Evolutionary conservation across 2,888 invertebrate genomes (phyloP), one percentile per base, ranked within the genome.

Genomic region (Priocnemis perturbator): DNA sequence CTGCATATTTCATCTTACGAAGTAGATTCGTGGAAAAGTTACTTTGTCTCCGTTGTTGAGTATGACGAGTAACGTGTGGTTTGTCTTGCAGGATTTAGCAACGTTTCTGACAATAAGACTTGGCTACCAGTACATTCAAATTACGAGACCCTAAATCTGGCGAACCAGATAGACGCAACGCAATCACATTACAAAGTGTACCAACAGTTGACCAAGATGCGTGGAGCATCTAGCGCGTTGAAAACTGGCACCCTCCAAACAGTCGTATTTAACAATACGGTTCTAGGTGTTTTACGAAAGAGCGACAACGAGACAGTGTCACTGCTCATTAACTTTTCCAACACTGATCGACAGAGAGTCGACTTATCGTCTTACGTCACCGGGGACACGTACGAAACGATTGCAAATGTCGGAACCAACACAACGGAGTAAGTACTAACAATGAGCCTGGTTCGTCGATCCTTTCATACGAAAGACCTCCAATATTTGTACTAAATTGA

Each of bases 41-140:
- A n/a, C n/a, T n/a, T n/a, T n/a, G n/a, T n/a, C n/a, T n/a, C n/a
- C n/a, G n/a, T n/a, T n/a, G n/a, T n/a, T n/a, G n/a, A n/a, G n/a
- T 17, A 47, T 9, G 15, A 9, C 47, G 7, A 47, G 9, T 47
- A 3, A 50, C 50, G 50, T 17, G 50, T 19, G 19, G 5, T 17
- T 17, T n/a, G 11, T 17, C 50, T 86, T 85, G 7, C 50, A 50
- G 19, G 50, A 7, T 50, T 50, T n/a, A 19, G 19, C 50, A n/a
- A n/a, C n/a, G n/a, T n/a, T n/a, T n/a, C 19, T 1, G 5, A 5
- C 61, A 82, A 75, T 15, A 92, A 91, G 0, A 93, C 94, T 0
- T 95, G 95, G 95, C 84, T 95, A 5, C 95, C 95, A 0, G 92
- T 95, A 1, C 91, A 94, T 73, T 87, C 89, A 0, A 92, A 93